Conservation (phyloP, 2,888 invertebrate species). For the Taphrorychus bicolor region DNA sequence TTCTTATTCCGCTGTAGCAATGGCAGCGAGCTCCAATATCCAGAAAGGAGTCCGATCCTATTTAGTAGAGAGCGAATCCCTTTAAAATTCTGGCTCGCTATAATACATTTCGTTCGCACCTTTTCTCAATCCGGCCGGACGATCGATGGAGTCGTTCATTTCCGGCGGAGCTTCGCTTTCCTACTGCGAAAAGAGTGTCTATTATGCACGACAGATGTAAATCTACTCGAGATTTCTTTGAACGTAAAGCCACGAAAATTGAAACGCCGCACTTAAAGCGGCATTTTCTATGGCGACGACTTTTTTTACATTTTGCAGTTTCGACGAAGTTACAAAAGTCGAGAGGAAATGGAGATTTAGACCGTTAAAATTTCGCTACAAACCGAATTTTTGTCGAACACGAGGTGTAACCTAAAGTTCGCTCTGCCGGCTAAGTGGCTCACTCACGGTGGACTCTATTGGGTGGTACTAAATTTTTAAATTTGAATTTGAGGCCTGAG, state of each 20-base stretch:
- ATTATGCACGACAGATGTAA: slow-evolving; percentile 36
- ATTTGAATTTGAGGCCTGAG: too few relatives aligned
- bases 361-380: background rate
- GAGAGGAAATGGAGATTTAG: background rate
- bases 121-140: slow-evolving; percentile 25
- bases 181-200: slow-evolving; percentile 13
- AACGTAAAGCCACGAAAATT: slow-evolving; percentile 25
- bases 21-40: background rate
- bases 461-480: too few relatives aligned
- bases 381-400: background rate
- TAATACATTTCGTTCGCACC: slow-evolving; percentile 29
- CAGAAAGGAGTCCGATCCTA: slow-evolving; percentile 6
- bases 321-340: background rate
- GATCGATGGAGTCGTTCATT: slow-evolving; percentile 36
- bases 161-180: slow-evolving; percentile 20
- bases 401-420: too few relatives aligned
- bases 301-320: slow-evolving; percentile 3
- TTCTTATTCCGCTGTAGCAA: background rate
- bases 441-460: too few relatives aligned
- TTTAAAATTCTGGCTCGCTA: slow-evolving; percentile 17
- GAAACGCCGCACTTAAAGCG: slow-evolving; percentile 21
- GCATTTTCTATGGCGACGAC: slow-evolving; percentile 8
- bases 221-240: slow-evolving; percentile 31
- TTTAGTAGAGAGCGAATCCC: background rate
- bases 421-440: too few relatives aligned